A percentile compares a stretch with the other conserved stretches of the same genome.
phyloP scores from a whole-genome alignment of 2,888 invertebrate genomes.

The Dryobotodes eremita region DNA sequence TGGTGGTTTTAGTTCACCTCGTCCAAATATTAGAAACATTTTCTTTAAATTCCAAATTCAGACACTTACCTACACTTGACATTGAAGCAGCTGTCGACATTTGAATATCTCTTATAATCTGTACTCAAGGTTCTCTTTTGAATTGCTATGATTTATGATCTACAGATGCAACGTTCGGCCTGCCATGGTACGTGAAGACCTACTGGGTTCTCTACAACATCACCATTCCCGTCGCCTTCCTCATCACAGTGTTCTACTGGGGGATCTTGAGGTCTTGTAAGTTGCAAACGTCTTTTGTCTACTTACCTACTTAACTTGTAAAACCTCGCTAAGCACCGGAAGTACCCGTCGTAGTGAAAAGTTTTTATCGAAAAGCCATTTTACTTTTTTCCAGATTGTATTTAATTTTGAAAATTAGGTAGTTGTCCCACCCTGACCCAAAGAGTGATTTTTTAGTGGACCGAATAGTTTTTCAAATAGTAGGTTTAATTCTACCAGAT shows the following conservation, averaged over 20 bases:
- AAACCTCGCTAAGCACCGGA: not conserved
- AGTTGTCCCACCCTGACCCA: not conserved
- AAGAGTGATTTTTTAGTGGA: not conserved
- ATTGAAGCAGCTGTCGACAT: conserved; percentile 41
- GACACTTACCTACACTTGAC: conserved; percentile 24
- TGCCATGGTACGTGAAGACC: conserved; percentile 87
- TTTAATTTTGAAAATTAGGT: not conserved
- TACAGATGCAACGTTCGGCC: conserved; percentile 83
- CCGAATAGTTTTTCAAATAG: not conserved
- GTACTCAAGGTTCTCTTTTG: conserved; percentile 21
- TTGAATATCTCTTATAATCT: conserved; percentile 18
- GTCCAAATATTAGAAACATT: conserved; percentile 27
- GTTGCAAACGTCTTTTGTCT: conserved; percentile 57
- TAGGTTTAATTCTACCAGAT: not conserved
- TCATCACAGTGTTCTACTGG: conserved; percentile 89
- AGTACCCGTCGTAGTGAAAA: too few relatives aligned
- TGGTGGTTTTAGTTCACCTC: conserved; percentile 23
- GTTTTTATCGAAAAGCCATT: not conserved
- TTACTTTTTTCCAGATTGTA: not conserved
- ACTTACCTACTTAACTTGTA: not conserved
- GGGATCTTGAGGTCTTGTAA: conserved; percentile 82
- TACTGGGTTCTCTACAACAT: conserved; percentile 90
- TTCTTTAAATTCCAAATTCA: not conserved
- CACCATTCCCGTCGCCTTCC: conserved; percentile 86
- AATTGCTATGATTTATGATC: conserved; percentile 21